Percentiles rank a stretch among this genome's conserved stretches.
Evolutionary conservation across 1,140 invertebrate genomes (phyloP).

Genomic region (Ceratosolen fusciceps): DNA sequence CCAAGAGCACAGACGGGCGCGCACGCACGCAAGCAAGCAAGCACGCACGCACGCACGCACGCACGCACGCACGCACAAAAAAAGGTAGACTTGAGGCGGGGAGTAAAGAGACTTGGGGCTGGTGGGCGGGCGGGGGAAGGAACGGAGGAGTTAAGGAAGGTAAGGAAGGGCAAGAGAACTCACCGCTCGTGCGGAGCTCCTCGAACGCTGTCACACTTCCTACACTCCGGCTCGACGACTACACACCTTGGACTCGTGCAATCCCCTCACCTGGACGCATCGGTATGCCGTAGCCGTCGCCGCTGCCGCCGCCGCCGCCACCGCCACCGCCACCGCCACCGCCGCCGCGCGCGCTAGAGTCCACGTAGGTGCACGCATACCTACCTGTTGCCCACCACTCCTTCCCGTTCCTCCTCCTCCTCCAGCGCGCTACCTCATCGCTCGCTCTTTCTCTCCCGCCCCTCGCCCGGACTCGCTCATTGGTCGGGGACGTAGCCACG

Average conservation of each 20-base stretch:
- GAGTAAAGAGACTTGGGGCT: background rate
- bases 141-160: background rate
- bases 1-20: no score
- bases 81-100: no score
- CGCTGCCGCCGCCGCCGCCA: no score
- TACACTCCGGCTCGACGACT: constrained; percentile 10
- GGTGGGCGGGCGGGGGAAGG: background rate
- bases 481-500: background rate
- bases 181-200: background rate
- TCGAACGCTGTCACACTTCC: constrained; percentile 32
- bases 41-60: background rate
- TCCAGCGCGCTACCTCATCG: background rate
- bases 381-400: constrained; percentile 39
- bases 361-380: constrained; percentile 49
- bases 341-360: background rate
- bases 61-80: background rate
- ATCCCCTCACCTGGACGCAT: constrained; percentile 32
- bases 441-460: background rate
- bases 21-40: background rate
- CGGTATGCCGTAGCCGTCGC: constrained; percentile 47
- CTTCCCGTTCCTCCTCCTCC: no score
- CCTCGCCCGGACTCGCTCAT: background rate
- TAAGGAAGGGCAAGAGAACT: background rate
- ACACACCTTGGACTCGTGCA: constrained; percentile 5
- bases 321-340: no score